Conservation (phyloP, 2,797 vertebrate species). For the Eulemur coronatus region DNA sequence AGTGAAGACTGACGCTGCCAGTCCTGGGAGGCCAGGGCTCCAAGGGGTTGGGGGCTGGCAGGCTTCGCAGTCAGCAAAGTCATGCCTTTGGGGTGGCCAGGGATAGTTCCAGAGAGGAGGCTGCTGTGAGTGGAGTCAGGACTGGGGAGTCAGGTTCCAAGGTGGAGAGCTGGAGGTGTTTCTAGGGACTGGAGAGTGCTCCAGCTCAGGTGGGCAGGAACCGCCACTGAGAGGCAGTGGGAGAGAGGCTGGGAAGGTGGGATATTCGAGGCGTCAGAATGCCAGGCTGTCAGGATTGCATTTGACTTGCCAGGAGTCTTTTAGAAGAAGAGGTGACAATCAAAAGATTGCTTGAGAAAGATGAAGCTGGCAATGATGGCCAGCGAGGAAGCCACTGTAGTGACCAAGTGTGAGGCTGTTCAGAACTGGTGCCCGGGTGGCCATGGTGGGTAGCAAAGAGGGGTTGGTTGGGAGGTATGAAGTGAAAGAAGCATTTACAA, state of each 20-base stretch:
- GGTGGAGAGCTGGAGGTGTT: neutral
- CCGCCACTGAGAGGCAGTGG: neutral
- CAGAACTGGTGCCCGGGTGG: neutral
- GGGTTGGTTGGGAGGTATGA: no score
- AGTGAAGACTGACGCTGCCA: neutral
- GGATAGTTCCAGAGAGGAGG: neutral
- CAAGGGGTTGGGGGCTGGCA: neutral
- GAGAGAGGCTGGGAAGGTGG: neutral
- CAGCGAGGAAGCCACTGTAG: neutral
- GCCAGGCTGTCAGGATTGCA: neutral
- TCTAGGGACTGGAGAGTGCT: neutral
- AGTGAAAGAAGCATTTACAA: neutral
- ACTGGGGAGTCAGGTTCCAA: neutral
- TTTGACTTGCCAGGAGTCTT: neutral
- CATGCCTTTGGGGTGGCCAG: neutral
- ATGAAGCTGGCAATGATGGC: neutral
- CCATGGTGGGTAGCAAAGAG: neutral
- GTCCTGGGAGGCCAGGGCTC: neutral
- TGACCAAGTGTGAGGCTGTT: neutral
- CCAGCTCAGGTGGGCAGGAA: no score
- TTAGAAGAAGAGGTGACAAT: neutral
- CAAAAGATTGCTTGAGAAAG: neutral
- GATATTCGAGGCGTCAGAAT: rapidly evolving
- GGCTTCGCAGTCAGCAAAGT: neutral
- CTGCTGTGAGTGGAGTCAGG: neutral